Base-by-base conservation (phyloP, 2,888 invertebrate genomes). In the Pegoplata infirma region DNA sequence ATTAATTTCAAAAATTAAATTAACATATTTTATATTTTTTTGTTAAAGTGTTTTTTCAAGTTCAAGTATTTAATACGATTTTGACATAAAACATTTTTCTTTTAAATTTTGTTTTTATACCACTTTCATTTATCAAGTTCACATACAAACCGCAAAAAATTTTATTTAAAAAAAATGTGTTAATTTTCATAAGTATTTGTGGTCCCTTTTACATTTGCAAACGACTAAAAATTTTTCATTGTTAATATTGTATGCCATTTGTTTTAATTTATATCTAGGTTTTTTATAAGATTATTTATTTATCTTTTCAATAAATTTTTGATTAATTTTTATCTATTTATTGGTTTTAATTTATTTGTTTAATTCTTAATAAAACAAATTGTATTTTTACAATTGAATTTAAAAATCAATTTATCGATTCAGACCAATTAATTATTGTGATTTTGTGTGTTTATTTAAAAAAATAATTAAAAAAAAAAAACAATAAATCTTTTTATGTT, bases 31-130 rank as follows among this genome's bases (percentile, higher is more conserved):
- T 25, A 19, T 12, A 2, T 36, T 14, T 32, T 32, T 19, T 17
- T 55, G 59, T 55, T 61, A 68, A 75, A 75, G 63, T 40, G 61
- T 47, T 56, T 75, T 61, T 63, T 44, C 68, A 68, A 75, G 68
- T 75, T 75, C 74, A 56, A 68, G 67, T 55, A 47, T 47, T 68
- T 55, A 16, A 47, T 51, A 47, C 17, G 61, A 49, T 53, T 59
- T 71, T 44, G 64, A 69, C 56, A 49, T 49, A n/a, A 56, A 69
- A 63, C 59, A 75, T 69, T 55, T 64, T 73, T 73, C n/a, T n/a
- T n/a, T n/a, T n/a, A n/a, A n/a, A 28, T n/a, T 56, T 47, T 16
- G n/a, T 7, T 1, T 58, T 5, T 59, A 25, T 59, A 14, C 14
- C 23, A 4, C 5, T 23, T 49, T 49, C 10, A 49, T 12, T 49